phyloP scores from a whole-genome alignment of 2,113 vertebrate genomes.

The Isichthys henryi region DNA sequence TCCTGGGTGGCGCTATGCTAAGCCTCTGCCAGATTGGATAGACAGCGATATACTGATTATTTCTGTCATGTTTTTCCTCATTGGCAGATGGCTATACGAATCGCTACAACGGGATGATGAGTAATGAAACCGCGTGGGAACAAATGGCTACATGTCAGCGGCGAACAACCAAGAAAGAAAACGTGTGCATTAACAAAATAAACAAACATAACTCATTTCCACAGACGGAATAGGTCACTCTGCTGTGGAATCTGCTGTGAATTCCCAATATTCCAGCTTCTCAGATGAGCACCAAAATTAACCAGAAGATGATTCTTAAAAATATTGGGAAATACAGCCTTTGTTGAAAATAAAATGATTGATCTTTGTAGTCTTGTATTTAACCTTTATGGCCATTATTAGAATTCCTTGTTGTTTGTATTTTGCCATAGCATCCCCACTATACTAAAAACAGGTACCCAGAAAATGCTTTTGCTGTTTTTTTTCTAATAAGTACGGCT shows the following conservation, averaged over 20 bases:
- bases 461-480: background rate
- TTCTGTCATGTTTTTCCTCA: background rate
- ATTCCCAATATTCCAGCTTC: background rate
- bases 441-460: background rate
- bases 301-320: background rate
- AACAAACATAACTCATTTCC: background rate
- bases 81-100: background rate
- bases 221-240: background rate
- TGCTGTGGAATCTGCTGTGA: background rate
- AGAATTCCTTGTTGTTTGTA: background rate
- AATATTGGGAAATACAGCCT: background rate
- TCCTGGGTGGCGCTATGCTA: background rate
- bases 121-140: background rate
- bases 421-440: background rate
- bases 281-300: background rate
- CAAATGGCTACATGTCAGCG: background rate
- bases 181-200: background rate
- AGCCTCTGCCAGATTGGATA: background rate
- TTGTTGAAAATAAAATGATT: background rate
- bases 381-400: background rate
- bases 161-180: background rate
- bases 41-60: background rate
- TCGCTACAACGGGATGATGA: background rate
- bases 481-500: background rate
- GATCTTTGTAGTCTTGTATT: background rate